Base-by-base conservation (phyloP, 2,888 invertebrate genomes). In the Catocala fraxini region DNA sequence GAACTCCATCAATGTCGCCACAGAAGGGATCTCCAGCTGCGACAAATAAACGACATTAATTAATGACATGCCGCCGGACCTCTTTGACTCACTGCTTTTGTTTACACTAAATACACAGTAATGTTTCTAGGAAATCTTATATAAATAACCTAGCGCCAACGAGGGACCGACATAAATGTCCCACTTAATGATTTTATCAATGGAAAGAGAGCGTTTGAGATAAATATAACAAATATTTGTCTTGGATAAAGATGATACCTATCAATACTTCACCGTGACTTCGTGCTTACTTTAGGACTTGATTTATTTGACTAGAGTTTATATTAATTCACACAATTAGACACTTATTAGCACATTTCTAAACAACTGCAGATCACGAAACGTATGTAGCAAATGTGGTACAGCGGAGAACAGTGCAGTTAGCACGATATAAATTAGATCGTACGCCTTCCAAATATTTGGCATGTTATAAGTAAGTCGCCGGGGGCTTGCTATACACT, bases 1-100 rank as follows among this genome's bases (percentile, higher is more conserved):
- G 97, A 98, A 98, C 98, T 98, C 98, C 98, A 98, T 98, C 97
- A 97, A 97, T 97, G 97, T 97, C 96, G 96, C 97, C 96, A 97
- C 97, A 96, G 96, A 96, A 97, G 96, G 96, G 96, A 96, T 96
- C 95, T 96, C 96, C 96, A 97, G 96, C 97, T 97, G 95, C 12
- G 96, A 96, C 86, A 85, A 87, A 75, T 59, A 74, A 65, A 68
- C 43, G 47, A 61, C 15, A 61, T n/a, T 10, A 45, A 64, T 77
- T 55, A 65, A 59, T 35, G 15, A 70, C 64, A 65, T 33, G 54
- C 51, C 25, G 51, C 52, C 25, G n/a, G 59, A 25, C 49, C 52
- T 49, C 51, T 39, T 33, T 64, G 61, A 66, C 57, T 68, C 53
- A 59, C 7, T 56, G n/a, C 34, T 52, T 42, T 56, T 75, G 51